phyloP scores from a whole-genome alignment of 1,140 invertebrate genomes.

The Drosophila sulfurigaster region DNA sequence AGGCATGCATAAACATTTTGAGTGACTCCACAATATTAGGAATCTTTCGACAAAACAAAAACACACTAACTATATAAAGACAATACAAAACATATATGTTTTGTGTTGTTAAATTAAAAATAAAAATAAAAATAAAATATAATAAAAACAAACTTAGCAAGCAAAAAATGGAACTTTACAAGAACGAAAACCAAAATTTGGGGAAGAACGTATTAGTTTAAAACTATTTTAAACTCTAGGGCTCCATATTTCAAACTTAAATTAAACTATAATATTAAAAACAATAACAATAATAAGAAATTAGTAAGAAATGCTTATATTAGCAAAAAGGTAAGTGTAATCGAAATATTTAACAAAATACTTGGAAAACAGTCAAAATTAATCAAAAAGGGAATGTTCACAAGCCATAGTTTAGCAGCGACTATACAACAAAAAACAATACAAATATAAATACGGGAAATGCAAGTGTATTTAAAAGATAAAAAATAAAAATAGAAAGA shows the following conservation, averaged over 20 bases:
- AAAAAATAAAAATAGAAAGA: not conserved
- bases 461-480: conserved; percentile 32
- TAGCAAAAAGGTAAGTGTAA: conserved; percentile 58
- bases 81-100: conserved; percentile 40
- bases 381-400: conserved; percentile 69
- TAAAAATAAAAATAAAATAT: conserved; percentile 38
- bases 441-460: conserved; percentile 41
- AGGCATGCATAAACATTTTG: conserved; percentile 53
- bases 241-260: conserved; percentile 79
- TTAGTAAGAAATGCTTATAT: conserved; percentile 65
- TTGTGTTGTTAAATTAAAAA: conserved; percentile 74
- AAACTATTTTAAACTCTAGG: conserved; percentile 84
- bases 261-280: conserved; percentile 50
- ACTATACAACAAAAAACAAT: conserved; percentile 52
- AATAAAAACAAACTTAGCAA: conserved; percentile 53
- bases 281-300: conserved; percentile 39
- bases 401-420: conserved; percentile 66
- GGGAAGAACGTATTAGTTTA: conserved; percentile 73
- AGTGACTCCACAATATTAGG: conserved; percentile 71
- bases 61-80: conserved; percentile 24
- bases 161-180: conserved; percentile 64
- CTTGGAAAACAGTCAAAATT: conserved; percentile 74
- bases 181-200: conserved; percentile 32
- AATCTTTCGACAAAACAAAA: conserved; percentile 18
- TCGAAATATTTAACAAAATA: conserved; percentile 56